phyloP scores from a whole-genome alignment of 2,888 invertebrate species.

The Andrena chrysosceles region DNA sequence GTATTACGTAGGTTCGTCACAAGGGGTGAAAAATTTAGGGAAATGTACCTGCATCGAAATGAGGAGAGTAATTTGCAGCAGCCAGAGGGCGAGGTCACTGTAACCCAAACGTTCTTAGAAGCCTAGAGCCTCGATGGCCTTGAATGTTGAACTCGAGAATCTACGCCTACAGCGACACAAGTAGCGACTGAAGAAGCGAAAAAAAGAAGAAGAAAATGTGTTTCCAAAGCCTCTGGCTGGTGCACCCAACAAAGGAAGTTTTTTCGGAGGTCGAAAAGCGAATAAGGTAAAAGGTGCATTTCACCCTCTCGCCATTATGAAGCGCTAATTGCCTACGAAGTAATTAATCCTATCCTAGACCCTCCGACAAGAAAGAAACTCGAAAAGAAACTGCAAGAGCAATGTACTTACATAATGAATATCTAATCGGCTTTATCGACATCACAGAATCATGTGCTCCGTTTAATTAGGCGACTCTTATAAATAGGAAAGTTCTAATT shows the following conservation, averaged over 20 bases:
- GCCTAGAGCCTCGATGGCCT: slow-evolving; percentile 75
- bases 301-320: slow-evolving; percentile 23
- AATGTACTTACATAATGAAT: not conserved
- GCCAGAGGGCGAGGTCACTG: slow-evolving; percentile 22
- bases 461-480: not conserved
- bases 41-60: slow-evolving; percentile 75
- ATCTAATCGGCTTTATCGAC: not conserved
- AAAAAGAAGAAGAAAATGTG: slow-evolving; percentile 30
- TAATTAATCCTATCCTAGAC: slow-evolving; percentile 35
- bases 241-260: slow-evolving; percentile 42
- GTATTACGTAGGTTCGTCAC: slow-evolving; percentile 4
- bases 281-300: slow-evolving; percentile 33
- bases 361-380: not conserved
- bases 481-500: no score
- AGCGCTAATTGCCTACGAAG: slow-evolving; percentile 29
- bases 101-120: slow-evolving; percentile 80
- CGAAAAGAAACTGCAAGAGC: not conserved
- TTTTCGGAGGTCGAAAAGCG: slow-evolving; percentile 37
- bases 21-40: slow-evolving; percentile 47
- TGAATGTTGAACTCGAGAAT: slow-evolving; percentile 54
- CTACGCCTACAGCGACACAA: slow-evolving; percentile 57
- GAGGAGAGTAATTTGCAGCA: slow-evolving; percentile 85
- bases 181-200: slow-evolving; percentile 26
- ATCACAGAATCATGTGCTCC: not conserved
- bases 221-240: slow-evolving; percentile 41